phyloP scores from a whole-genome alignment of 2,113 vertebrate species.

The Python bivittatus region DNA sequence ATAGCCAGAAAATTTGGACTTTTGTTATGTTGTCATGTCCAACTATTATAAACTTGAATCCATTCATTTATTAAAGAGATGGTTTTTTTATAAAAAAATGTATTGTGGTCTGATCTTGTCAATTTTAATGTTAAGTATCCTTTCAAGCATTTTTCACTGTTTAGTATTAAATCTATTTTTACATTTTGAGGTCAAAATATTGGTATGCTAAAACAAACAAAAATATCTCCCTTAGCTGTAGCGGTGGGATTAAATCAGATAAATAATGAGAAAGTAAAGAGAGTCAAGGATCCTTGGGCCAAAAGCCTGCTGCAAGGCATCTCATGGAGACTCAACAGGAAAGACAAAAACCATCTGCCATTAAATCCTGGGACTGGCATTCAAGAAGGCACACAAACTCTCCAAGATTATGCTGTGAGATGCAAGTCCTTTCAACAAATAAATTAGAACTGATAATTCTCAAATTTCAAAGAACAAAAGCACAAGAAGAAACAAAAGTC shows the following conservation, averaged over 20 bases:
- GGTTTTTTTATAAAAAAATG: conserved; percentile 78
- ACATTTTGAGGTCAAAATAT: neutral
- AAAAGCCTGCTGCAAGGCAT: neutral
- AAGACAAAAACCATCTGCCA: neutral
- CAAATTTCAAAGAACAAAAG: neutral
- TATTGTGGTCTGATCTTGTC: conserved; percentile 39
- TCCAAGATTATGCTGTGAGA: neutral
- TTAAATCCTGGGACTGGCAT: neutral
- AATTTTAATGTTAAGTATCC: neutral
- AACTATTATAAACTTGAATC: conserved; percentile 76
- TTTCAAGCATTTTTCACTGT: neutral
- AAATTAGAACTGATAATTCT: neutral
- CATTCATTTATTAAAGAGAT: conserved; percentile 83
- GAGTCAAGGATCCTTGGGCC: neutral
- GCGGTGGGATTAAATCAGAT: neutral
- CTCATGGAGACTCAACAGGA: neutral
- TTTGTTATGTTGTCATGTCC: conserved; percentile 80
- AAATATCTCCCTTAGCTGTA: neutral
- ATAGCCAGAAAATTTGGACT: conserved; percentile 76
- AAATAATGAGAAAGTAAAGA: neutral
- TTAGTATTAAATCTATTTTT: neutral
- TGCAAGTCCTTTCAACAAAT: neutral
- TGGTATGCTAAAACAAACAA: neutral
- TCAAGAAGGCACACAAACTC: neutral
- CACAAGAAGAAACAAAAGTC: no score